Evolutionary conservation across 1,140 invertebrate genomes (phyloP).

Genomic region (Nilaparvata lugens): DNA sequence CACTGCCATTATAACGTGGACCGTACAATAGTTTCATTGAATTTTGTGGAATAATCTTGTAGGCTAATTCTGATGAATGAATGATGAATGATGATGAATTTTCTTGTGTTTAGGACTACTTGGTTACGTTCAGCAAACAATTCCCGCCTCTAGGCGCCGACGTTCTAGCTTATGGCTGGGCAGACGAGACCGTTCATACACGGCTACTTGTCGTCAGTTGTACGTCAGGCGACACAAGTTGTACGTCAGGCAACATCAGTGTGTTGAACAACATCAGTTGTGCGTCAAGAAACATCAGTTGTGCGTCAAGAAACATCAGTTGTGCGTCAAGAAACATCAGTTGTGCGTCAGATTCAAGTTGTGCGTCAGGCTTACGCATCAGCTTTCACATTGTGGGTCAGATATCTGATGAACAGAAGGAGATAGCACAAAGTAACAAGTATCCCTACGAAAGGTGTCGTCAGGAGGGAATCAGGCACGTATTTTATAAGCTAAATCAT

Average conservation of each 20-base stretch:
- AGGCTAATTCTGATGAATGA: no score
- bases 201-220: background rate
- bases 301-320: background rate
- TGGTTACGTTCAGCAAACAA: background rate
- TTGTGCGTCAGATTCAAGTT: no score
- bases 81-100: no score
- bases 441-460: background rate
- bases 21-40: no score
- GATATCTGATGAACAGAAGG: background rate
- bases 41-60: no score
- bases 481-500: no score
- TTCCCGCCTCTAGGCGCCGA: background rate
- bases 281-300: background rate
- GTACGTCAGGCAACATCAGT: background rate
- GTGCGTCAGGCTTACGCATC: no score
- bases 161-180: background rate
- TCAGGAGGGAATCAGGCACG: no score
- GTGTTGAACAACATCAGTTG: background rate
- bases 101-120: no score
- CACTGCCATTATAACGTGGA: no score
- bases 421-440: background rate
- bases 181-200: background rate
- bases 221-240: background rate
- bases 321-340: background rate
- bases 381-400: background rate